Base-by-base conservation (phyloP, 2,888 invertebrate species). In the Diarsia rubi region DNA sequence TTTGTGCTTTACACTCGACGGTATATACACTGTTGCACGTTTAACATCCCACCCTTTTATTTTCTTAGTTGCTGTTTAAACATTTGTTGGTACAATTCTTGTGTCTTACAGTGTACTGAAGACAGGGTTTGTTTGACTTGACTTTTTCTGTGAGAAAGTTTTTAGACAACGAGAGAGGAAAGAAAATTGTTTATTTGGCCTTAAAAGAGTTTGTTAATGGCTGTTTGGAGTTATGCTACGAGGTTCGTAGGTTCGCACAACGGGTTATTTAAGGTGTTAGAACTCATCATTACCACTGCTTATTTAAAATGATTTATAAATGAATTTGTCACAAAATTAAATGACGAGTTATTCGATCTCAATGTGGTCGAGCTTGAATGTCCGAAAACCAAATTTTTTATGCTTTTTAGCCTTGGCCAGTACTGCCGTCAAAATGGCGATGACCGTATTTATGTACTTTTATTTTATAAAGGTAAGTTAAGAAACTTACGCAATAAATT, bases 1-100 rank as follows among this genome's bases (percentile, higher is more conserved):
- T 89, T 85, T 86, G 82, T 83, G 54, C 82, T 68, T 60, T 37
- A 62, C 65, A 37, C 84, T 66, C 64, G 37, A 66, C 72, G 31
- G 69, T 72, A 79, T 82, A 71, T 68, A 76, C 64, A 66, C 52
- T 42, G 27, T 21, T 59, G 66, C 64, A 64, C 42, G 75, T 70
- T 78, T 73, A 80, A 77, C 76, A 69, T 68, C 73, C 21, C 75
- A 72, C 47, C 78, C 76, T 82, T 82, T 78, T 85, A 85, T 82
- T 70, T 84, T 73, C 68, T 74, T 66, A 81, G 81, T 71, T 75
- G 66, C 49, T 68, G 63, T 78, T 85, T 78, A 72, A 81, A 76
- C 69, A 71, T 74, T 80, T 73, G 77, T 65, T 81, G 37, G 52
- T 27, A 64, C 37, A 65, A 72, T 49, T 72, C 57, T 57, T 42